Evolutionary conservation across 1,140 invertebrate species (phyloP), one percentile per base, ranked within the genome.

Genomic region (Pogonomyrmex californicus): DNA sequence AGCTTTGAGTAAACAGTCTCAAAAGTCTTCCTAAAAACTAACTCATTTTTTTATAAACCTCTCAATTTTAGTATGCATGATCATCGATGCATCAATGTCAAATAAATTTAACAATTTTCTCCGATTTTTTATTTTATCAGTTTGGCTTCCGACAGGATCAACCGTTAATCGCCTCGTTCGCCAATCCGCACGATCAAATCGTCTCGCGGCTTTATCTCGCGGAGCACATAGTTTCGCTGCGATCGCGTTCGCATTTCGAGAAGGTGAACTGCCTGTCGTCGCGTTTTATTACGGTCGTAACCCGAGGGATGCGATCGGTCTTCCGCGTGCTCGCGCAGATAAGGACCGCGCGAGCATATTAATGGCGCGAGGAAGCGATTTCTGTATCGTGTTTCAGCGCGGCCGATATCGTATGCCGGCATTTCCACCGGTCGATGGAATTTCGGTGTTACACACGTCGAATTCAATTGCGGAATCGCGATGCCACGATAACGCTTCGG

Each of bases 291-390:
- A 54, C 30, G 12, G 30, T 58, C 68, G 38, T 83, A 71, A 71
- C 30, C 41, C 76, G 58, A 47, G 54, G 38, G 54, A 83, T 76
- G 54, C 51, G 41, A 87, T 85, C 78, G 68, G 63, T 70, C 77
- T 81, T 81, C 77, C 77, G 77, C 23, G 36, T 79, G 33, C 4
- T 17, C 77, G 62, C 23, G 23, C 47, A 54, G 63, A 81, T 81
- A 81, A 81, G 77, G 33, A 6, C 23, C 14, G 60, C 33, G 44
- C 17, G 41, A 10, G 75, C n/a, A 51, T 81, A 70, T 70, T 68
- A 68, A 81, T 30, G 54, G 36, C 38, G 79, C 23, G 23, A 83
- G 68, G 38, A 73, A 83, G 81, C 66, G 56, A 75, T 83, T 65
- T 41, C 70, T 4, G 41, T 75, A 75, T 73, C 70, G n/a, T 4